Conservation (phyloP, 2,888 invertebrate species). For the Tupiocoris notatus region DNA sequence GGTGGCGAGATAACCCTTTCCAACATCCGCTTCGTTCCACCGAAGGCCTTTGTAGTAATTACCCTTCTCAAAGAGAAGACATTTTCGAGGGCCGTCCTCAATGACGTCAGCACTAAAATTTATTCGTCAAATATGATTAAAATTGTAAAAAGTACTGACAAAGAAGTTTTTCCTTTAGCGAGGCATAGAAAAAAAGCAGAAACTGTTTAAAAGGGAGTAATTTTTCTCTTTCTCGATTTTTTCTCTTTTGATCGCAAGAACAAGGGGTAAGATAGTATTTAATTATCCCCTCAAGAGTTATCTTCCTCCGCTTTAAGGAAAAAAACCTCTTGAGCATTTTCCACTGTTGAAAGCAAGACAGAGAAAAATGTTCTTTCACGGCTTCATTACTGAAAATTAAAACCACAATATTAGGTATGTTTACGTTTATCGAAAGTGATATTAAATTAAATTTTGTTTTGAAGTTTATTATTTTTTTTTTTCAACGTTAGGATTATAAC, state of each 20-base stretch:
- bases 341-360: no score
- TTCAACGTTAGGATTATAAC: no score
- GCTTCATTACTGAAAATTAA: no score
- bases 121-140: slow-evolving; percentile 11
- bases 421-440: no score
- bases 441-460: no score
- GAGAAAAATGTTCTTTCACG: no score
- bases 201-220: not conserved
- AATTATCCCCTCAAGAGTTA: not conserved
- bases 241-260: not conserved
- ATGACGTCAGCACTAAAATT: slow-evolving; percentile 11
- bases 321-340: not conserved
- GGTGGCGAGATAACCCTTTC: slow-evolving; percentile 21
- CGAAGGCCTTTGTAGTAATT: slow-evolving; percentile 28
- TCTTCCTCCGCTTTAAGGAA: not conserved
- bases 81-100: not conserved
- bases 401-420: no score
- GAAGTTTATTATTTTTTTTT: no score
- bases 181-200: not conserved
- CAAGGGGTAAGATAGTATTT: not conserved
- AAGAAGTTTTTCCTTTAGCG: not conserved
- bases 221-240: not conserved
- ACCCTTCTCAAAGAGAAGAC: slow-evolving; percentile 20
- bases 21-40: no score
- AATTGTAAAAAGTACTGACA: not conserved